These are phyloP conservation scores for Timema cristinae DNA, from an alignment of 2,888 invertebrate species.

Conservation along the genomic window DNA sequence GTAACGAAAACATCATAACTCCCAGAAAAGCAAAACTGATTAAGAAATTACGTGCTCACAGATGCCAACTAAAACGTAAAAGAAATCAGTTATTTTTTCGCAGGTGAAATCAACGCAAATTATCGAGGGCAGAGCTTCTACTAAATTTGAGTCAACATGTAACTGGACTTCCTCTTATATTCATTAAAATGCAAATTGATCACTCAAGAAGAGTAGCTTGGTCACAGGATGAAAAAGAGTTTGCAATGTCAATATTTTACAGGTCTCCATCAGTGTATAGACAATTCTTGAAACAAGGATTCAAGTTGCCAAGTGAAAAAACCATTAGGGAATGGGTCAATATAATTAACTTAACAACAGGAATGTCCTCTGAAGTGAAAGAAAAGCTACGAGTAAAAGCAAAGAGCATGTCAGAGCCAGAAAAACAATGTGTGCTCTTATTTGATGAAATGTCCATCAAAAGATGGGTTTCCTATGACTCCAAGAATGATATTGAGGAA, in stretches of 20 bases:
- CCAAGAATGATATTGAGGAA: slow-evolving; percentile 33
- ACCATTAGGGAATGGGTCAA: slow-evolving; percentile 33
- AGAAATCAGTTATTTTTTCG: neutral
- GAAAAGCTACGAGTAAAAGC: slow-evolving; percentile 32
- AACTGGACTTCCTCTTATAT: neutral
- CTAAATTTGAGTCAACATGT: slow-evolving; percentile 2
- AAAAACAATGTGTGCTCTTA: slow-evolving; percentile 34
- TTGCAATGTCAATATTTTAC: slow-evolving; percentile 36
- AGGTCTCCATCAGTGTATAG: slow-evolving; percentile 37
- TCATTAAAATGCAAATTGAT: slow-evolving; percentile 7
- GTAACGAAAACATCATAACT: neutral
- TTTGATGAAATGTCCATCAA: slow-evolving; percentile 36
- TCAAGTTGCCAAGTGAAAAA: slow-evolving; percentile 35
- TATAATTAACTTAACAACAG: slow-evolving; percentile 32
- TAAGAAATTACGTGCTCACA: neutral
- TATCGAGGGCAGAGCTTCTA: neutral
- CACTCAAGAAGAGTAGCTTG: slow-evolving; percentile 28
- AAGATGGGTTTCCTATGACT: slow-evolving; percentile 32
- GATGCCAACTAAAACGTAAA: neutral
- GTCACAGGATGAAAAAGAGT: slow-evolving; percentile 34
- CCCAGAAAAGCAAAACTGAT: neutral
- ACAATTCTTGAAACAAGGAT: slow-evolving; percentile 33
- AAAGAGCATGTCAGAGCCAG: slow-evolving; percentile 32
- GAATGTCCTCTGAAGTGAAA: slow-evolving; percentile 32
- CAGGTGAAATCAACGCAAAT: neutral